phyloP scores from a whole-genome alignment of 2,113 vertebrate genomes.

The Scolopax mira region DNA sequence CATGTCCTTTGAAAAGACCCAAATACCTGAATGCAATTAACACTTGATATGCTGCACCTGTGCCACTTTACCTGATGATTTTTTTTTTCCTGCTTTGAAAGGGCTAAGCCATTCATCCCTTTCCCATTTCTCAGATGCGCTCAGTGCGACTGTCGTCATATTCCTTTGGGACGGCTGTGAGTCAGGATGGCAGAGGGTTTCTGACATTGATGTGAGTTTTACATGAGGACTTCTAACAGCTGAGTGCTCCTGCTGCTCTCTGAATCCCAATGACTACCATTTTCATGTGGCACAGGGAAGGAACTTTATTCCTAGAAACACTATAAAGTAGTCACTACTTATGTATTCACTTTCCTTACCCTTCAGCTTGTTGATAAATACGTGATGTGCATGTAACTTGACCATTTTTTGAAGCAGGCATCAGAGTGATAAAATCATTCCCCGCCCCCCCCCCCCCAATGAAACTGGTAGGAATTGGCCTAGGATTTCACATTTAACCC shows the following conservation, averaged over 20 bases:
- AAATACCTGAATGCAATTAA: background rate
- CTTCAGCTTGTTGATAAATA: background rate
- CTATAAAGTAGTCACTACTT: background rate
- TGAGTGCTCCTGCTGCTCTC: background rate
- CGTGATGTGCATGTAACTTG: background rate
- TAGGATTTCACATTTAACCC: background rate
- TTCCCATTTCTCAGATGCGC: background rate
- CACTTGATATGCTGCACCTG: background rate
- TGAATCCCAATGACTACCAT: background rate
- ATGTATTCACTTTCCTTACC: background rate
- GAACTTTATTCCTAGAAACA: background rate
- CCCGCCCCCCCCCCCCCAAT: background rate
- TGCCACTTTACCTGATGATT: background rate
- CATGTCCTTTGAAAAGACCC: too few species aligned
- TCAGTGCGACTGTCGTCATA: background rate
- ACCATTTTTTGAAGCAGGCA: background rate
- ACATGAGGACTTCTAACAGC: background rate
- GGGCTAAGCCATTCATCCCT: background rate
- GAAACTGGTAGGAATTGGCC: background rate
- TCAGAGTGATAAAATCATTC: background rate
- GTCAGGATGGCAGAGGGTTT: background rate
- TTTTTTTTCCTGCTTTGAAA: background rate
- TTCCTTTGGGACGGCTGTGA: background rate
- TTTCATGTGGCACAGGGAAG: background rate
- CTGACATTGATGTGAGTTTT: slow-evolving; percentile 25